Evolutionary conservation across 2,888 invertebrate species (phyloP).

Genomic region (Hirtodrosophila trivittata): DNA sequence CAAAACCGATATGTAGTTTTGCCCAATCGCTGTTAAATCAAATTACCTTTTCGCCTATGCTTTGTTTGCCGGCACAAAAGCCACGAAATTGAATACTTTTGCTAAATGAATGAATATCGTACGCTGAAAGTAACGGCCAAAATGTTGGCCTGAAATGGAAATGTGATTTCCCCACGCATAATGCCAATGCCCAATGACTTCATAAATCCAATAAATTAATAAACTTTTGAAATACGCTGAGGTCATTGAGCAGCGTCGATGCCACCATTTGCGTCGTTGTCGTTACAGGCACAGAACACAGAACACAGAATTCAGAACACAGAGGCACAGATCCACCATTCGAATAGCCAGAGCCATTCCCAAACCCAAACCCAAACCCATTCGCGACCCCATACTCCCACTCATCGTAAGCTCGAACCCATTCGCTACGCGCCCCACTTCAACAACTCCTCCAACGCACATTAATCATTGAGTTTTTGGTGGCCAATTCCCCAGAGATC

Average conservation of each 20-base stretch:
- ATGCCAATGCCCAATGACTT: constrained; percentile 75
- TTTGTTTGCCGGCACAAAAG: constrained; percentile 30
- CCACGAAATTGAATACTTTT: constrained; percentile 74
- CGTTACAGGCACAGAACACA: constrained; percentile 24
- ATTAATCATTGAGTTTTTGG: constrained; percentile 80
- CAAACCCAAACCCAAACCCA: neutral
- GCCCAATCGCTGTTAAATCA: constrained; percentile 67
- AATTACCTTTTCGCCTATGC: constrained; percentile 61
- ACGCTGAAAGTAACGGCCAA: constrained; percentile 20
- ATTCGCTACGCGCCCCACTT: constrained; percentile 65
- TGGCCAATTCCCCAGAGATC: constrained; percentile 70
- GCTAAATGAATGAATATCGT: constrained; percentile 52
- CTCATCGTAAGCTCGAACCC: constrained; percentile 53
- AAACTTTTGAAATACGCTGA: constrained; percentile 79
- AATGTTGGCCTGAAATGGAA: constrained; percentile 39
- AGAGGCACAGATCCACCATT: constrained; percentile 22
- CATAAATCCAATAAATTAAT: constrained; percentile 80
- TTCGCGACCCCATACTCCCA: neutral
- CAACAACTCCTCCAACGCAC: constrained; percentile 68
- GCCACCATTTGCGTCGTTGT: constrained; percentile 39
- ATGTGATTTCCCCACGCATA: constrained; percentile 67
- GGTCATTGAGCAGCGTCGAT: constrained; percentile 65
- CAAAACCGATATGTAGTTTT: constrained; percentile 29
- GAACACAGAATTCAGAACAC: neutral
- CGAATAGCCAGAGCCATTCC: constrained; percentile 16